Base-by-base conservation (phyloP, 2,113 vertebrate genomes). In the Pygoscelis adeliae region DNA sequence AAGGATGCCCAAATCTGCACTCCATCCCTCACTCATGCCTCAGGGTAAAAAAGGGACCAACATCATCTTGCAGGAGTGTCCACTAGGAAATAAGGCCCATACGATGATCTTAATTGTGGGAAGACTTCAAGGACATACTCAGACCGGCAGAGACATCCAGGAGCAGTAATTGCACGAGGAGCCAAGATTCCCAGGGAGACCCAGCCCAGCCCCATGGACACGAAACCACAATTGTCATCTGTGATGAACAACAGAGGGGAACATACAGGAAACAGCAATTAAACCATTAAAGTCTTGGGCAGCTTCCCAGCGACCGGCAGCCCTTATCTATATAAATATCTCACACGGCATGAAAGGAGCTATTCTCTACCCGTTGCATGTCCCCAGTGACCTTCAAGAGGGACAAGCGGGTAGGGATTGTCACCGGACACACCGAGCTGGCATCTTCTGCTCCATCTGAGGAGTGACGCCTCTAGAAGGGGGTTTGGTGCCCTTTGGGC, bases 191-290 rank as follows among this genome's bases (percentile, higher is more conserved):
- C 40, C 15, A 19, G 76, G 91, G 72, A 96, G 26, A 66, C 50
- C 72, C 80, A 73, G 67, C 67, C 86, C 91, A 93, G 56, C 21
- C 9, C 34, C 21, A n/a, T 1, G 5, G 89, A 81, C 83, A 49
- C 4, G 5, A 92, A 93, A 83, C 62, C 94, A 94, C 95, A 90
- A 14, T 92, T 96, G 93, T 96, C 95, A 94, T 96, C 93, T 67
- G 86, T 96, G 94, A 97, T 90, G 95, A 96, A 95, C 95, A 95
- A 53, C 94, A 94, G 96, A 94, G 61, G 20, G 56, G 87, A 93
- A 82, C 40, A 4, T 91, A 91, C 93, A 96, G 96, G 96, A 97
- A 97, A 89, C 71, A 50, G 88, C 92, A 97, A 96, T 95, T 95
- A 94, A 90, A 84, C 69, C 88, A 90, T 96, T 95, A 90, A 95